These are phyloP conservation scores for Apostichopus californicus DNA, from an alignment of 35 echinoderm and acorn worm species.

Conservation along the genomic window DNA sequence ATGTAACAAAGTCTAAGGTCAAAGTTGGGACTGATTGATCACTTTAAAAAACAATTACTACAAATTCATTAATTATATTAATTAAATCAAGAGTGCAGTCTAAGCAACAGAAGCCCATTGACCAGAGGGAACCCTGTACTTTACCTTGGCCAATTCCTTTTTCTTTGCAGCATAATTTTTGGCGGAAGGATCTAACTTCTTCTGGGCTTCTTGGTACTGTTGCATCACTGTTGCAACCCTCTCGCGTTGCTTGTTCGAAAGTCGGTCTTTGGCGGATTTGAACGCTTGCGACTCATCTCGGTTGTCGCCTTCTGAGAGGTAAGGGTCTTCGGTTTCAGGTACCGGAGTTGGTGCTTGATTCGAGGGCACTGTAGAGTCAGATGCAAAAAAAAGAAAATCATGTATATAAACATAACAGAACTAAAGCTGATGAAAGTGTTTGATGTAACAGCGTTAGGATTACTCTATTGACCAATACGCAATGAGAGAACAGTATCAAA, in stretches of 20 bases:
- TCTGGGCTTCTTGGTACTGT: constrained; percentile 84
- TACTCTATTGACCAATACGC: too few species aligned
- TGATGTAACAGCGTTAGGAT: too few species aligned
- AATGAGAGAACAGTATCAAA: too few species aligned
- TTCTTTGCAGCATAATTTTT: constrained; percentile 57
- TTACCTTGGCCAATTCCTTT: constrained; percentile 15
- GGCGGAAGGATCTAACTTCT: constrained; percentile 57
- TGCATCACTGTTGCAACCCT: constrained; percentile 64
- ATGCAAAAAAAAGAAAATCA: not conserved
- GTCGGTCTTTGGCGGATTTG: constrained; percentile 34
- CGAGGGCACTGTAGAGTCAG: not conserved
- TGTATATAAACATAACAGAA: not conserved
- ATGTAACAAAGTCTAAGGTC: too few species aligned
- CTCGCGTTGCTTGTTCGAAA: constrained; percentile 30
- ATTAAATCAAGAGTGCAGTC: too few species aligned
- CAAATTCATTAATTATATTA: too few species aligned
- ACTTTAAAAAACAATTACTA: too few species aligned
- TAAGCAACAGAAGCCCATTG: too few species aligned
- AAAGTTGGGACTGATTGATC: too few species aligned
- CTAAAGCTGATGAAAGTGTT: too few species aligned
- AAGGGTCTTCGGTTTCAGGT: constrained; percentile 61
- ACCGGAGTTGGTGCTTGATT: not conserved
- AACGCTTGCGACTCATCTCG: constrained; percentile 59
- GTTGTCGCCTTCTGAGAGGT: constrained; percentile 52
- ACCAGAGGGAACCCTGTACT: too few species aligned